Percentiles rank a stretch among this genome's conserved stretches.
phyloP scores from a whole-genome alignment of 2,888 invertebrate species.

The Pristionchus mayeri region DNA sequence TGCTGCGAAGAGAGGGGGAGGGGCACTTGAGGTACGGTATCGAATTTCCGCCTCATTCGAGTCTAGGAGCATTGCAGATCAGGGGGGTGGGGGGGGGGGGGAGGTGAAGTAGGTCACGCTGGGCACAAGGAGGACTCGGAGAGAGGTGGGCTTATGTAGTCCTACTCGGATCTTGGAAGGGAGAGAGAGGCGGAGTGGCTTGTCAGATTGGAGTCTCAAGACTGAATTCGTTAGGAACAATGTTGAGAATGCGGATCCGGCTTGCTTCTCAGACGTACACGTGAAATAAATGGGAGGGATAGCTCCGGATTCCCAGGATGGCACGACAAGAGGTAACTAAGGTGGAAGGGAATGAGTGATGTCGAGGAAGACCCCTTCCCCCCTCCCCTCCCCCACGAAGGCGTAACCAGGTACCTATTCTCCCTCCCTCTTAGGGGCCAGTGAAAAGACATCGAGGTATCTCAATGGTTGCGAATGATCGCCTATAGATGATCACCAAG shows the following conservation, averaged over 20 bases:
- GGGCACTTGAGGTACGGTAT: background rate
- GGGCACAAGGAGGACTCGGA: background rate
- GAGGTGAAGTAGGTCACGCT: background rate
- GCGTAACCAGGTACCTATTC: slow-evolving; percentile 22
- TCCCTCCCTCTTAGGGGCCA: background rate
- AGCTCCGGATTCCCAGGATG: slow-evolving; percentile 22
- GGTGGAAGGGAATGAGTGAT: slow-evolving; percentile 8
- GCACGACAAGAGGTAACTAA: background rate
- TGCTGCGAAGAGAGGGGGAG: background rate
- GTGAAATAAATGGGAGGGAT: background rate
- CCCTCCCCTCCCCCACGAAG: background rate
- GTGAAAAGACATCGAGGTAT: background rate
- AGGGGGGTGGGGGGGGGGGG: background rate
- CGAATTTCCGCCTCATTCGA: background rate
- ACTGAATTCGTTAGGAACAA: slow-evolving; percentile 19
- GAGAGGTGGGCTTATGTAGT: slow-evolving; percentile 1
- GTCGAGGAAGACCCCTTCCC: background rate
- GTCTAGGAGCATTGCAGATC: background rate
- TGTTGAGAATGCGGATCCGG: slow-evolving; percentile 6
- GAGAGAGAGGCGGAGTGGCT: background rate
- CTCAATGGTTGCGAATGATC: background rate
- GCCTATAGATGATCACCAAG: too few relatives aligned
- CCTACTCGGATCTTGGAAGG: background rate
- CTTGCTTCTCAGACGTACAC: background rate
- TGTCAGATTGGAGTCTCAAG: slow-evolving; percentile 15